These are phyloP conservation scores for Procambarus clarkii DNA, from an alignment of 1,140 invertebrate genomes.

Conservation along the genomic window DNA sequence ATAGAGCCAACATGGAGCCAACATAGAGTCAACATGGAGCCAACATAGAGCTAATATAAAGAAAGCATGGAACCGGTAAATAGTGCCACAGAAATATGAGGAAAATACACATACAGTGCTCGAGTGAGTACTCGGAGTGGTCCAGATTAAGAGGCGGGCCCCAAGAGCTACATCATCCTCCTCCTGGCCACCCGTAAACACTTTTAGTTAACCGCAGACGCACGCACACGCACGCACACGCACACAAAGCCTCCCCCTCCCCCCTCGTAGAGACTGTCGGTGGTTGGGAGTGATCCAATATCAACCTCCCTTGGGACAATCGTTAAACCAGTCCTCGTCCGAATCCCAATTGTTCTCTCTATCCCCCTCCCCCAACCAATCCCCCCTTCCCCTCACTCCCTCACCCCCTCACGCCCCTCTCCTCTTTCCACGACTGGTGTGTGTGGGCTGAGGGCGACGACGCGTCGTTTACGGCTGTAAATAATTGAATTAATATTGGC, in stretches of 20 bases:
- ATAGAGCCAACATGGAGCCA: no score
- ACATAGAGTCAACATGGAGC: no score
- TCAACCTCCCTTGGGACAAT: background rate
- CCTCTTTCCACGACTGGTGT: background rate
- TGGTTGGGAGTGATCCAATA: conserved; percentile 26
- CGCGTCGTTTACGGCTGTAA: conserved; percentile 11
- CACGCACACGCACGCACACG: background rate
- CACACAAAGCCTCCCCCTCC: background rate
- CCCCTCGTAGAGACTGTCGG: background rate
- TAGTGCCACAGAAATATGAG: no score
- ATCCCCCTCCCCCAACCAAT: background rate
- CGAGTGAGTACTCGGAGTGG: no score
- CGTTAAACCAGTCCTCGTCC: background rate
- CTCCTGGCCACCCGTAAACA: no score
- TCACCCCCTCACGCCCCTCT: no score
- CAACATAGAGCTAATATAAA: no score
- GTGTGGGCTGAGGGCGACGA: background rate
- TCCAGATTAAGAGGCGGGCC: no score
- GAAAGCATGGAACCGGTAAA: no score
- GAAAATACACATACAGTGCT: no score
- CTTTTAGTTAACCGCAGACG: no score
- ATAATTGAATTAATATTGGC: background rate
- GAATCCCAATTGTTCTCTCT: background rate
- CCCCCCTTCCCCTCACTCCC: background rate
- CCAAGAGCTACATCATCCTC: no score